These are phyloP conservation scores for Adelges cooleyi DNA, from an alignment of 1,140 invertebrate genomes.

Conservation along the genomic window DNA sequence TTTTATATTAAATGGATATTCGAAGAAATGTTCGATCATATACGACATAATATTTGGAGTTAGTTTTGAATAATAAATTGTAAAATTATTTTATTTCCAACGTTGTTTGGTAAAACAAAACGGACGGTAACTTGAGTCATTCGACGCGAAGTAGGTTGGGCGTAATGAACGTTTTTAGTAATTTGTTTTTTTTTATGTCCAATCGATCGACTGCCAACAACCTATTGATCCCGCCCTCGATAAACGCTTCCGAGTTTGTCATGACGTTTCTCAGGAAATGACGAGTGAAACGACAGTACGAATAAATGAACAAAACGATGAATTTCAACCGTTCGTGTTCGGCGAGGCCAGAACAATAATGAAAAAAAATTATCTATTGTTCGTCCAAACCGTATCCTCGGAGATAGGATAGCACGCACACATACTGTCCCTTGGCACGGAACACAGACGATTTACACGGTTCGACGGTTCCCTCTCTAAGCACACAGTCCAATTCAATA, in stretches of 20 bases:
- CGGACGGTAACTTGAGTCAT: too few relatives aligned
- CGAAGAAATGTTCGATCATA: too few relatives aligned
- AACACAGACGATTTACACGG: constrained; percentile 24
- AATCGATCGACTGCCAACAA: too few relatives aligned
- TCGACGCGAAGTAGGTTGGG: too few relatives aligned
- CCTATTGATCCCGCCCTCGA: too few relatives aligned
- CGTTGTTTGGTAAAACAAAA: too few relatives aligned
- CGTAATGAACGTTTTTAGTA: background rate
- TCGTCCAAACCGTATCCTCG: background rate
- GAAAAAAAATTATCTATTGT: background rate
- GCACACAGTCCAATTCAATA: background rate
- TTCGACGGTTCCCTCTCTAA: constrained; percentile 3
- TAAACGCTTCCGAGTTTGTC: too few relatives aligned
- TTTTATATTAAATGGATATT: too few relatives aligned
- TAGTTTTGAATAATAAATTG: too few relatives aligned
- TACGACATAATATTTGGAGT: too few relatives aligned
- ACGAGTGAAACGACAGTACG: background rate
- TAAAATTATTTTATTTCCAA: too few relatives aligned
- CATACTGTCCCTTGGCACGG: constrained; percentile 15
- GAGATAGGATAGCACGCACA: background rate
- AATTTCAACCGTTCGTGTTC: background rate
- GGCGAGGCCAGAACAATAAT: constrained; percentile 4
- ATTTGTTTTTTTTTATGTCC: background rate
- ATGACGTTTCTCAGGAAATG: background rate
- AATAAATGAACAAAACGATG: background rate